Percentiles rank a stretch among this genome's conserved stretches.
Evolutionary conservation across 2,797 vertebrate genomes (phyloP).

Genomic region (Morelia viridis): DNA sequence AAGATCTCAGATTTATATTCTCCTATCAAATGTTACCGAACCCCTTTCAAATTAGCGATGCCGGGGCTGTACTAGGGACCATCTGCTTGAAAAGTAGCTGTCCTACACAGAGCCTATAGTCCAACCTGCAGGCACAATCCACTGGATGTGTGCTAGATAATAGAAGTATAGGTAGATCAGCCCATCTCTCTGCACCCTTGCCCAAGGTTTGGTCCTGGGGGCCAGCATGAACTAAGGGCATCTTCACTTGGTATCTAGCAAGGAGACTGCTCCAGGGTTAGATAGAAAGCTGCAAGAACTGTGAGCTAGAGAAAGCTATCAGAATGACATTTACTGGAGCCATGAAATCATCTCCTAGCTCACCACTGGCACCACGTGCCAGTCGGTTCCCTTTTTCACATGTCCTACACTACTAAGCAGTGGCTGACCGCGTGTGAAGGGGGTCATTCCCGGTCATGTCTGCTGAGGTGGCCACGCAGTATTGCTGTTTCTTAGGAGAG

Average conservation of each 20-base stretch:
- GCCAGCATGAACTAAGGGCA: not conserved
- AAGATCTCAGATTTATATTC: not conserved
- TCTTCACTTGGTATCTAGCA: not conserved
- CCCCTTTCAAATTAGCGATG: not conserved
- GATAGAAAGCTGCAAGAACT: not conserved
- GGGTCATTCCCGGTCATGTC: no score
- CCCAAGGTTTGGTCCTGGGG: not conserved
- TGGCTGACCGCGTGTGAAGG: rapidly evolving
- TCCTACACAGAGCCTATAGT: not conserved
- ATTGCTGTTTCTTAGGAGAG: not conserved
- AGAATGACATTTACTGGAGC: not conserved
- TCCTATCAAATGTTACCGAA: not conserved
- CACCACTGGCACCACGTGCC: not conserved
- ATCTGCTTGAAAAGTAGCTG: not conserved
- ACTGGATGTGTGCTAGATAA: not conserved
- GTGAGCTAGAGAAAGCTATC: not conserved
- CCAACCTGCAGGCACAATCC: not conserved
- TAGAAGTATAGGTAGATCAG: not conserved
- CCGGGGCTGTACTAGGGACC: not conserved
- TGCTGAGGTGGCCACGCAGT: not conserved
- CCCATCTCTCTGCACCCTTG: not conserved
- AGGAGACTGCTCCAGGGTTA: not conserved
- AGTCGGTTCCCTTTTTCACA: not conserved
- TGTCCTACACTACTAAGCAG: not conserved
- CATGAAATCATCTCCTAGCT: not conserved